Base-by-base conservation (phyloP, 2,113 vertebrate genomes). In the Malurus melanocephalus region DNA sequence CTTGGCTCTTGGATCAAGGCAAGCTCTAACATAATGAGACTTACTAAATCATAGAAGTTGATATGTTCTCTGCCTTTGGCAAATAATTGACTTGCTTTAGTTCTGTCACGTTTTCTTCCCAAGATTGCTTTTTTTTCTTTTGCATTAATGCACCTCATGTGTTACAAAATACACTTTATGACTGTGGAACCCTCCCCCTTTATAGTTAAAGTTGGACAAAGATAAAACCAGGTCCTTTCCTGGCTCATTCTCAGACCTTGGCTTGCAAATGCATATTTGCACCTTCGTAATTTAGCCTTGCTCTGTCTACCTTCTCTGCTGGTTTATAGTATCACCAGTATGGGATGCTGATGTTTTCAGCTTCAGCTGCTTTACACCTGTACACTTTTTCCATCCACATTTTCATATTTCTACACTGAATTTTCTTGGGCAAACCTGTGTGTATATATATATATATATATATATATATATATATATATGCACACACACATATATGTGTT, bases 11-110 rank as follows among this genome's bases (percentile, higher is more conserved):
- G 64, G 40, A 80, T 90, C 62, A 80, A 66, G 53, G 27, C 59
- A 61, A n/a, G 24, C 77, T 78, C 83, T 84, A 83, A 71, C 66
- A 59, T 88, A 57, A 46, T 57, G 57, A 86, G 76, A 73, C 66
- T 88, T 88, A 57, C 3, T 86, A 84, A 91, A 81, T 91, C 69
- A 59, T 16, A 68, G 62, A 65, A 86, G 74, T 35, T 94, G 88
- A 7, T 94, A 30, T 48, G n/a, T 88, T 86, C 53, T 74, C 83
- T 94, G 90, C 73, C 88, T 38, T 75, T 78, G 76, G 80, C 69
- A 89, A 80, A 84, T 67, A 68, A 45, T 57, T 80, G 77, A 68
- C 16, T 80, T 75, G 62, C 49, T 89, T 88, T 91, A 78, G 46
- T 79, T 94, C 55, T 88, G 57, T 86, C 69, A 26, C 60, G 30